Percentiles rank a stretch among this genome's conserved stretches.
These are phyloP conservation scores for Cygnus atratus DNA, from an alignment of 2,113 vertebrate species.

Conservation along the genomic window DNA sequence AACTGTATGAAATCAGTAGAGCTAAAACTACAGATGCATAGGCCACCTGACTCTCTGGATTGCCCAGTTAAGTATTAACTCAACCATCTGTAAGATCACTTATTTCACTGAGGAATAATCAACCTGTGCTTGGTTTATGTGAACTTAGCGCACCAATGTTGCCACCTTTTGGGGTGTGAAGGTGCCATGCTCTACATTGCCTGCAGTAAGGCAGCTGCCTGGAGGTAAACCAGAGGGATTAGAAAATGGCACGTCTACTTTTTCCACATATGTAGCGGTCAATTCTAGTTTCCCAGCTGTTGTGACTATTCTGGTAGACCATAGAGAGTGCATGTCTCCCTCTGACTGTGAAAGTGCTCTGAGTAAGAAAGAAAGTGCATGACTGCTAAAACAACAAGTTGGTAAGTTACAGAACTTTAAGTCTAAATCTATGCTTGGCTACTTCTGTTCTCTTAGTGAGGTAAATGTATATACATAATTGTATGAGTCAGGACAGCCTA, in stretches of 20 bases:
- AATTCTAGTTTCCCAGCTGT: neutral
- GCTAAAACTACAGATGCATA: neutral
- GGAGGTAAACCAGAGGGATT: neutral
- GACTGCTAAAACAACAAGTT: neutral
- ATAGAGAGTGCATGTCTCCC: neutral
- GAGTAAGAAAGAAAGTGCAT: neutral
- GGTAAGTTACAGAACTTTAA: neutral
- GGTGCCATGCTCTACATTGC: neutral
- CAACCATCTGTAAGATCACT: neutral
- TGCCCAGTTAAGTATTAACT: neutral
- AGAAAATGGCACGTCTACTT: neutral
- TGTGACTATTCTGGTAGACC: neutral
- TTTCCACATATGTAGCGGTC: neutral
- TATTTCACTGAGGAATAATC: neutral
- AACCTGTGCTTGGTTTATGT: accelerated
- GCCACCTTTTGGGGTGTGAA: neutral
- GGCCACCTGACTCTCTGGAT: neutral
- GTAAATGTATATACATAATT: accelerated
- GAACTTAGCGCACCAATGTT: neutral
- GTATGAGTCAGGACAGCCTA: neutral
- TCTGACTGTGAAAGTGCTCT: neutral
- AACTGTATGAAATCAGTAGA: neutral
- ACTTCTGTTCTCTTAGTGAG: accelerated
- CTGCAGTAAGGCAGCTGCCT: neutral
- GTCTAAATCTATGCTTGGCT: neutral